phyloP scores from a whole-genome alignment of 2,113 vertebrate genomes.

The Strix aluco region DNA sequence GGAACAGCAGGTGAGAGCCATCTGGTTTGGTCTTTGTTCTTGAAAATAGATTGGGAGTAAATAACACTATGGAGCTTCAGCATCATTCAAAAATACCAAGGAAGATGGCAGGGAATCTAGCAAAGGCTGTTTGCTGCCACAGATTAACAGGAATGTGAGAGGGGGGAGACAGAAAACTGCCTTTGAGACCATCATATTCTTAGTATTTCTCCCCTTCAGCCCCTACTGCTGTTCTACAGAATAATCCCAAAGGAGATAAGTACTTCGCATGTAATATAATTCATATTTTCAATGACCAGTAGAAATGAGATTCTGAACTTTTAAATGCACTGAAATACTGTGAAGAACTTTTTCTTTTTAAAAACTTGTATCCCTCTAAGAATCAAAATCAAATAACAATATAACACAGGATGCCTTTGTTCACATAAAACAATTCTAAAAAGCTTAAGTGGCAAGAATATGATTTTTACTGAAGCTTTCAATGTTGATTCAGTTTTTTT shows the following conservation, averaged over 20 bases:
- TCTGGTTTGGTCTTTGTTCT: neutral
- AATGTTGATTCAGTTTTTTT: neutral
- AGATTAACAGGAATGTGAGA: neutral
- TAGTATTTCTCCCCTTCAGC: neutral
- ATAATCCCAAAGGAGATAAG: neutral
- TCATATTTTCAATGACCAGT: neutral
- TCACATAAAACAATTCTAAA: neutral
- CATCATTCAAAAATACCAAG: neutral
- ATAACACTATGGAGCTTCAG: neutral
- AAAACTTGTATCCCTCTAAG: neutral
- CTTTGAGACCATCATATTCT: neutral
- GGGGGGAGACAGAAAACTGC: neutral
- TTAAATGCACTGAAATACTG: neutral
- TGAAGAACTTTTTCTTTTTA: neutral
- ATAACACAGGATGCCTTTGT: neutral
- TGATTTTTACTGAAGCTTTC: neutral
- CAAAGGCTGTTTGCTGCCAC: neutral
- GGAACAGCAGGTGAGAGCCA: conserved; percentile 20
- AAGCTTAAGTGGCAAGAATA: neutral
- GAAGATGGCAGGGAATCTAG: neutral
- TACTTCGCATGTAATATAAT: neutral
- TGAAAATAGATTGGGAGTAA: neutral
- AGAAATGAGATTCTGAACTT: neutral
- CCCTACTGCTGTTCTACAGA: neutral
- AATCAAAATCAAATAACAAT: neutral